Conservation (phyloP, 2,113 vertebrate genomes). For the Catharus bicknelli region DNA sequence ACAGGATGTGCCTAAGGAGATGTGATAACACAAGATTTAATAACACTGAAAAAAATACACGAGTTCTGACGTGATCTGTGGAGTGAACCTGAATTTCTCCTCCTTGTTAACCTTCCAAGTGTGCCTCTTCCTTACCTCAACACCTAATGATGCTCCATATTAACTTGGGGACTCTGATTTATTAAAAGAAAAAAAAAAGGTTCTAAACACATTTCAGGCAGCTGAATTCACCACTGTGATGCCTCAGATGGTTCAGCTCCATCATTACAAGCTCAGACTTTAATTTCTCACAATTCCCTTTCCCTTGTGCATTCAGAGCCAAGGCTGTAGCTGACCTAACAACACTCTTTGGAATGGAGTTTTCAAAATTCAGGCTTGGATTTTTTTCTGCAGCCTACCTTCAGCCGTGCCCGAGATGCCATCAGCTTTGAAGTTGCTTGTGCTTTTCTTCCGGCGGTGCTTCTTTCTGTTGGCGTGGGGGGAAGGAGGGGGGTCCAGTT, state of each 20-base stretch:
- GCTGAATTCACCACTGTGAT: background rate
- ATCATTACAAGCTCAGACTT: background rate
- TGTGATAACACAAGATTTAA: background rate
- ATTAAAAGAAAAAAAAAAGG: background rate
- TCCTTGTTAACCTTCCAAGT: background rate
- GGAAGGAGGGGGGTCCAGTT: conserved; percentile 94
- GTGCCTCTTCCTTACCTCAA: background rate
- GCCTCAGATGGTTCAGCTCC: background rate
- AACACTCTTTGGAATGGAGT: background rate
- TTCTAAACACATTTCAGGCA: background rate
- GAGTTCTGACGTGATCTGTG: background rate
- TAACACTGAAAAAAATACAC: background rate
- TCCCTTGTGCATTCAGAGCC: background rate
- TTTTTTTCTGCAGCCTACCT: conserved; percentile 71
- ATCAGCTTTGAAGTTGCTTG: conserved; percentile 96
- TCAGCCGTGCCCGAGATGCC: conserved; percentile 91
- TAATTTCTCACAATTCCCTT: background rate
- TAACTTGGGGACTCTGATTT: background rate
- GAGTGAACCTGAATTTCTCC: background rate
- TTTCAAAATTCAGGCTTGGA: background rate
- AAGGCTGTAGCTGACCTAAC: background rate
- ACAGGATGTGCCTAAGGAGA: background rate
- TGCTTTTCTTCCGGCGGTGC: conserved; percentile 97
- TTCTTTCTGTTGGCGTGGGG: conserved; percentile 98
- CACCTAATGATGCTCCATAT: background rate